Base-by-base conservation (phyloP, 2,113 vertebrate genomes). In the Nerophis lumbriciformis region DNA sequence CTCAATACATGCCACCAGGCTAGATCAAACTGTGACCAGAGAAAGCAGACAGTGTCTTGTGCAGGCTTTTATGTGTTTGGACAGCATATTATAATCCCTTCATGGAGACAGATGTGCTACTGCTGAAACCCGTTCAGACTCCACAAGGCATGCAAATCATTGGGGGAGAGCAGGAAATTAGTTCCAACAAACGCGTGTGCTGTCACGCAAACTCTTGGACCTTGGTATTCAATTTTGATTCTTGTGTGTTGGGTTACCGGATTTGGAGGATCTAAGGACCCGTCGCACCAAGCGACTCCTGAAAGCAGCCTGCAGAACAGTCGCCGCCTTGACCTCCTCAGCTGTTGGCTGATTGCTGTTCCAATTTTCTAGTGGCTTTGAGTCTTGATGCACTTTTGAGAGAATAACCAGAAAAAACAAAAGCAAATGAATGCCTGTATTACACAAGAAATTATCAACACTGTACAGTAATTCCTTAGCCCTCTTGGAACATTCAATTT, bases 231-330 rank as follows among this genome's bases (percentile, higher is more conserved):
- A 10, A 65, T 51, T 38, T 50, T 6, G 28, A 35, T 55, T 39
- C 12, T 11, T 45, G 42, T 45, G 42, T 45, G 42, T 45, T 12
- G 42, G 12, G 58, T 73, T 72, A 86, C 85, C 85, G 66, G 82
- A 66, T 80, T 78, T 79, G 42, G 73, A 65, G 45, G 75, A 77
- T 14, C 68, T 69, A 2, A 80, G 54, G 54, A 88, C 61, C 77
- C 78, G 49, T 51, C 78, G 82, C 52, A 85, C 64, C 14, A 84
- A 85, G 8, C 63, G 36, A 6, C 87, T 84, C 83, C 75, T 88
- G 84, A 90, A 89, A 49, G 63, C 71, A 58, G 76, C 80, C 79
- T 94, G 93, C 53, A 94, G 74, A 73, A 80, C 66, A 10, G 77
- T 73, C 61, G 76, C 88, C 65, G 91, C 89, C 62, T 68, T 66